Evolutionary conservation across 2,888 invertebrate genomes (phyloP), one percentile per base, ranked within the genome.

Genomic region (Synanthedon andrenaeformis): DNA sequence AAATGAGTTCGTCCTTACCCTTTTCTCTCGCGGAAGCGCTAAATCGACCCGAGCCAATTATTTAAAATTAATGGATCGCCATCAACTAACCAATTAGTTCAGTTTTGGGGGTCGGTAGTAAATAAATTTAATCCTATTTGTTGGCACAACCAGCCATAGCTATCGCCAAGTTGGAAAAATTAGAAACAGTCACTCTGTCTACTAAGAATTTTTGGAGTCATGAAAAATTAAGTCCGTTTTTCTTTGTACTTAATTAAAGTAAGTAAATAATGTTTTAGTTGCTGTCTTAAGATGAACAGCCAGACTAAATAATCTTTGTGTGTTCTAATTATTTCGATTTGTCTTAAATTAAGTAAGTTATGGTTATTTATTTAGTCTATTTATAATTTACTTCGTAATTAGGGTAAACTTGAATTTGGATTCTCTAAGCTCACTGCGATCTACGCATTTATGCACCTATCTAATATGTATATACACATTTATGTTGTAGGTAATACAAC

Each of bases 1-100:
- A 49, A 17, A 49, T 12, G 49, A 49, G 23, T 49, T 49, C 49
- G 49, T 23, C 23, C 23, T 19, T 12, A 49, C 17, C 49, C 49
- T 49, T 51, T 41, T n/a, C 41, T 51, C 13, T 41, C 41, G n/a
- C 28, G 50, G 19, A 51, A 51, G 51, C 12, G 51, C 28, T 35
- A 51, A 51, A 41, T 51, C 14, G 41, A 14, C 35, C 28, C 28
- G 55, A 57, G 53, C 57, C 61, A 61, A 64, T 67, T 64, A 62
- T 60, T 61, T 59, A 56, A 57, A 62, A 66, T 65, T 60, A 64
- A 67, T 65, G 60, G 60, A 54, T 52, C 50, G 53, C 62, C 60
- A 65, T 65, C 61, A 61, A 63, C 59, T 61, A 62, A 59, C 60
- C 66, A 65, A 63, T 67, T 67, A 64, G 62, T 58, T 58, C 56